Base-by-base conservation (phyloP, 2,888 invertebrate species). In the Matsumyia berberina region DNA sequence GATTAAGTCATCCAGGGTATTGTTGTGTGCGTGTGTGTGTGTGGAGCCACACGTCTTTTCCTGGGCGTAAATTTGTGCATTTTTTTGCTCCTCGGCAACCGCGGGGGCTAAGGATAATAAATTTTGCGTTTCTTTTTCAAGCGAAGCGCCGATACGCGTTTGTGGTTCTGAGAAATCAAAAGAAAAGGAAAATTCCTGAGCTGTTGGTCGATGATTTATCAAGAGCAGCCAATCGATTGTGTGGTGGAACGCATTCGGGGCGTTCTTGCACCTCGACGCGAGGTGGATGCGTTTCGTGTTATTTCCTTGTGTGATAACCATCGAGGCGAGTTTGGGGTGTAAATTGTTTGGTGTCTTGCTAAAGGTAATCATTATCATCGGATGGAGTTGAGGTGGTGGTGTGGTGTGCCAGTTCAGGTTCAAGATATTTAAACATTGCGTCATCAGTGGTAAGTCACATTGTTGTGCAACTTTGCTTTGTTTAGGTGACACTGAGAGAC, bases 61-160 rank as follows among this genome's bases (percentile, higher is more conserved):
- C 69, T 62, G 69, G 74, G 79, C 64, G 79, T 78, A 60, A 64
- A 62, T 69, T 37, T 19, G 42, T 19, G 42, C 42, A 15, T 46
- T 49, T 62, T 15, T 62, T 60, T 62, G 17, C n/a, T 39, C 19
- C 35, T 35, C 37, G 70, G 55, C 55, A 44, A 42, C 85, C 85
- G 74, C 74, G 80, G 85, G 85, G 85, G 69, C 55, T 76, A 15
- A 76, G 60, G 80, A 79, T 70, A 64, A 85, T 85, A 85, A 80
- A 85, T 85, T 79, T 58, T 39, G 11, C 49, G 35, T 19, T 57
- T 57, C 33, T 57, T 78, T 78, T 73, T 64, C 29, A n/a, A 51
- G 49, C 29, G 62, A 69, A 85, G 83, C 83, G 83, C 83, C 83
- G 79, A 85, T 79, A 64, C 42, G 62, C 17, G 24, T 24, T 4